A percentile compares a stretch with the other conserved stretches of the same genome.
phyloP scores from a whole-genome alignment of 2,888 invertebrate genomes.

The Clivina fossor region DNA sequence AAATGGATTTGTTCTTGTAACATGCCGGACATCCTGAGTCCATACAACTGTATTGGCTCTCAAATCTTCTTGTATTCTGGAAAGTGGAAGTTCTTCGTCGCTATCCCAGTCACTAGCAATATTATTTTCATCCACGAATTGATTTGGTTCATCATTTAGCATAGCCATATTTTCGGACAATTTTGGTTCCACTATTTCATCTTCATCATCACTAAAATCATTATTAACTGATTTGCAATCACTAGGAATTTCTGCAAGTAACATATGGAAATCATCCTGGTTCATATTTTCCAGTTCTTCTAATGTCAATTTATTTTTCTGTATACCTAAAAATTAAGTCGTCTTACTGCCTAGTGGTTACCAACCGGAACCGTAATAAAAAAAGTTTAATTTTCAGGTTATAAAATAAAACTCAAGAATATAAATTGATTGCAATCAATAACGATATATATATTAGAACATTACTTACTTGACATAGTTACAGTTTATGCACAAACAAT shows the following conservation, averaged over 20 bases:
- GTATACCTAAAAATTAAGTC: too few species aligned
- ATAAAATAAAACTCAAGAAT: too few species aligned
- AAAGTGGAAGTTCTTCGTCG: neutral
- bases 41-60: neutral
- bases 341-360: too few species aligned
- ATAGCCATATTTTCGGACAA: constrained; percentile 1
- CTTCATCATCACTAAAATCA: neutral
- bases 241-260: neutral
- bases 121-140: too few species aligned
- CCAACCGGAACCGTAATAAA: too few species aligned
- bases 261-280: neutral
- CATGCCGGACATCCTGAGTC: neutral
- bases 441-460: too few species aligned
- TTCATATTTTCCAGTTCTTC: neutral
- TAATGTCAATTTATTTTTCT: too few species aligned
- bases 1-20: neutral
- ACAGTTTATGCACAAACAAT: too few species aligned
- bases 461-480: too few species aligned
- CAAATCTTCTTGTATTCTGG: neutral
- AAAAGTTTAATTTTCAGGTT: too few species aligned
- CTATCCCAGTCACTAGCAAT: constrained; percentile 2
- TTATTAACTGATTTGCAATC: neutral
- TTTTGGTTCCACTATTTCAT: neutral
- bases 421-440: too few species aligned
- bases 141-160: neutral